Evolutionary conservation across 2,888 invertebrate species (phyloP), one percentile per base, ranked within the genome.

Genomic region (Harpalus rufipes): DNA sequence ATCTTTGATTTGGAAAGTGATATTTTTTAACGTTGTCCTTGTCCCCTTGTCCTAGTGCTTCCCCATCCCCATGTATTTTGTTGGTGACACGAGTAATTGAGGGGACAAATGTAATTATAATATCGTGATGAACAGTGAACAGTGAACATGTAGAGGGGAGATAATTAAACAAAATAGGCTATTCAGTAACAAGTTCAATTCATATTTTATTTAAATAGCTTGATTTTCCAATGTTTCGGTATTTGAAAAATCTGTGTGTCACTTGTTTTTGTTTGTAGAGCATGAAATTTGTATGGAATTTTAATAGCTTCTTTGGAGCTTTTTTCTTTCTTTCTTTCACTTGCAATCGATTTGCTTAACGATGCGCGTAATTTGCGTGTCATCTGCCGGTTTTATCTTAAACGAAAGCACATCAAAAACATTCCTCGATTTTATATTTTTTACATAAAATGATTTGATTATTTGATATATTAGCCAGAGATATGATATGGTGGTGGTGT

Each of bases 51-150:
- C 12, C 44, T 51, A 12, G 10, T 51, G 12, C 10, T 51, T 51
- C 8, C 12, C 8, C 12, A 12, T 51, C 44, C 44, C 87, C 87
- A 87, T 88, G 87, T 88, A 80, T 84, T 84, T 84, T 88, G 87
- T 88, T 88, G 88, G 86, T 89, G 89, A 88, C 89, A 88, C 87
- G 89, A 88, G 89, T 89, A 90, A 90, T 89, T 89, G 89, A 88
- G 87, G 89, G 88, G 89, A 89, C 89, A 89, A 89, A 89, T 88
- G 89, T 87, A 89, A 89, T 90, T 89, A 89, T 89, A 88, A 89
- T 89, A 88, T 87, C 87, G 88, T 89, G 88, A 89, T 89, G 88
- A 89, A 87, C 88, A 86, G 58, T 58, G 80, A 85, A 85, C 68
- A 80, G 58, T 58, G 80, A 85, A 85, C 68, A 80, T 72, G 80